Base-by-base conservation (phyloP, 2,888 invertebrate species). In the Cerastis leucographa region DNA sequence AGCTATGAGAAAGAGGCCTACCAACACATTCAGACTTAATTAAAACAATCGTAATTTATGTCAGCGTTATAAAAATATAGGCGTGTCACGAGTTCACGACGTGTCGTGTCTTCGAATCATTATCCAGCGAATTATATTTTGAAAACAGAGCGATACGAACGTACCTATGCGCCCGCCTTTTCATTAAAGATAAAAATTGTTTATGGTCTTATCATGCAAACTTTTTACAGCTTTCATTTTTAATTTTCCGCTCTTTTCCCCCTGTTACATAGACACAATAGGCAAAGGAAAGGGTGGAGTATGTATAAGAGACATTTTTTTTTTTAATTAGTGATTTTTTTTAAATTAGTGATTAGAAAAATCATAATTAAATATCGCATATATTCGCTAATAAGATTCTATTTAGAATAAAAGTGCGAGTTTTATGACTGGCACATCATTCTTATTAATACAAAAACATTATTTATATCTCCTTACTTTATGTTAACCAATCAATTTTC, bases 161-260 rank as follows among this genome's bases (percentile, higher is more conserved):
- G 22, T 51, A 40, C 5, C 12, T 12, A 59, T 22, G 14, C 25
- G 6, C 22, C 46, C 54, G 12, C 11, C 4, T 79, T 61, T 77
- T 62, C 22, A 46, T 72, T 14, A 42, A 65, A 56, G 12, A 1
- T 22, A n/a, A 49, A 40, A 78, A 44, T 51, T 22, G 44, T 51
- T 44, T 42, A 66, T 22, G 64, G 22, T 42, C 25, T 0, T 22
- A 17, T 4, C 22, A 35, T 25, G 51, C 17, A 46, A 67, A 64
- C 74, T n/a, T 67, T 49, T 7, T 46, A 46, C 6, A 14, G 49
- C 8, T 51, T 46, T 54, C n/a, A 17, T 29, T 81, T 78, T 79
- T 82, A 76, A 79, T 79, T 79, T 75, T 79, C 79, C 79, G 82
- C 56, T 56, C 7, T 4, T 35, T 51, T 66, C 35, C 42, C 42